Evolutionary conservation across 2,797 vertebrate species (phyloP).

Genomic region (Tangara arthus): DNA sequence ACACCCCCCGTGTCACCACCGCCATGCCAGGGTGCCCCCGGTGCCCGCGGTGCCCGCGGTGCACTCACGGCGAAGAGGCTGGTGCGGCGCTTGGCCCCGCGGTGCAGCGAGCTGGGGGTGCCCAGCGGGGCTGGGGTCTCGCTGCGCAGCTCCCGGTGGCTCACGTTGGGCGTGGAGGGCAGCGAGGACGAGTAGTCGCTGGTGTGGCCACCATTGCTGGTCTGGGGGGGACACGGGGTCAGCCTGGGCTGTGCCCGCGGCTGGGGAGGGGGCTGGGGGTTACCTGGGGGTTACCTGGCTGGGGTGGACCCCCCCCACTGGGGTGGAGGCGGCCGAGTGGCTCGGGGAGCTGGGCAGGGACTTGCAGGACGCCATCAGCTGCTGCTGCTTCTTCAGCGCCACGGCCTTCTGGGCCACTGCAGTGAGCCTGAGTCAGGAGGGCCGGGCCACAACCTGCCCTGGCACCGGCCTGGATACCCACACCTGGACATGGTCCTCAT

Average conservation of each 20-base stretch:
- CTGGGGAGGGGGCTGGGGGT: too few relatives aligned
- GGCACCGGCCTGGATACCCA: neutral
- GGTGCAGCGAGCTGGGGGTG: conserved; percentile 83
- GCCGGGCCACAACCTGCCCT: rapidly evolving
- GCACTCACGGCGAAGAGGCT: conserved; percentile 91
- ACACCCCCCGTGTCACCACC: neutral
- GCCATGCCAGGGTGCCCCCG: rapidly evolving
- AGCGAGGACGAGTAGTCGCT: conserved; percentile 90
- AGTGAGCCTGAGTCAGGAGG: neutral
- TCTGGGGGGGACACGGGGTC: conserved; percentile 66
- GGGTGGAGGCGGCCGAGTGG: conserved; percentile 89
- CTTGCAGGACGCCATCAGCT: conserved; percentile 89
- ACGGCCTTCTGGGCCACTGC: conserved; percentile 91
- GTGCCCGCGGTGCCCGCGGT: neutral
- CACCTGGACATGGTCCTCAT: neutral
- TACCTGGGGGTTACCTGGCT: conserved; percentile 75
- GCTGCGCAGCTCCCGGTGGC: conserved; percentile 86
- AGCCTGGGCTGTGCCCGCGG: rapidly evolving
- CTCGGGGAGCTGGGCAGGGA: conserved; percentile 94
- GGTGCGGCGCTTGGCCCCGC: conserved; percentile 86
- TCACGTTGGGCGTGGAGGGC: conserved; percentile 92
- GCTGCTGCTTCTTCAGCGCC: conserved; percentile 86
- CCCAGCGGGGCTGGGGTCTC: conserved; percentile 75
- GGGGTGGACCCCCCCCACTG: conserved; percentile 77
- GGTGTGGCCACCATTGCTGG: conserved; percentile 88